phyloP scores from a whole-genome alignment of 2,113 vertebrate species.

The Varanus komodoensis region DNA sequence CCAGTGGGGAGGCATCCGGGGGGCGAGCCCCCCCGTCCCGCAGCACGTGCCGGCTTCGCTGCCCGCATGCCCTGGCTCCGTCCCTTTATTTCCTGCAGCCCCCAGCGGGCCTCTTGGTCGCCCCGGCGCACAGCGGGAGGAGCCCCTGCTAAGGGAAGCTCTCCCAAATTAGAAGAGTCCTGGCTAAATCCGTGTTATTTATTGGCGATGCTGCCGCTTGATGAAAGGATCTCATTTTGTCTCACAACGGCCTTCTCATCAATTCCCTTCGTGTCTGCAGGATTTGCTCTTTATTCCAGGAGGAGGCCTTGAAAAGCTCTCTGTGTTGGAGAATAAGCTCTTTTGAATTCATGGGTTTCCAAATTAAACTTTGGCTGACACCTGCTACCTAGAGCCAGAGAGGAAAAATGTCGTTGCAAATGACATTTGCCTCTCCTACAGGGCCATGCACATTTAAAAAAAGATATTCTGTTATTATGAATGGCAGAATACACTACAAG shows the following conservation, averaged over 20 bases:
- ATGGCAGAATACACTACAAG: not conserved
- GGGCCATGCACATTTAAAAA: fast-evolving
- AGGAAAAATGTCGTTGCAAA: constrained; percentile 8
- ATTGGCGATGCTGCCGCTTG: constrained; percentile 42
- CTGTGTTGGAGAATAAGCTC: constrained; percentile 62
- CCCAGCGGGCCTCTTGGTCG: no score
- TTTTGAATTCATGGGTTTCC: constrained; percentile 69
- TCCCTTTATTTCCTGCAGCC: not conserved
- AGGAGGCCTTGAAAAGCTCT: constrained; percentile 58
- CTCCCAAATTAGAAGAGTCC: not conserved
- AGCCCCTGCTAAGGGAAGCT: not conserved
- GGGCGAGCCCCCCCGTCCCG: no score
- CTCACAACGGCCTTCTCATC: constrained; percentile 45
- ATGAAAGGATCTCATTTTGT: constrained; percentile 22
- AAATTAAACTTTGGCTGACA: constrained; percentile 72
- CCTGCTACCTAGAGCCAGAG: constrained; percentile 62
- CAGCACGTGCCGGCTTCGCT: no score
- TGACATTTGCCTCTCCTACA: not conserved
- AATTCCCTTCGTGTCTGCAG: constrained; percentile 56
- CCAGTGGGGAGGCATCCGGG: no score
- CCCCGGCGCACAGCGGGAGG: not conserved
- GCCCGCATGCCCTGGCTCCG: no score
- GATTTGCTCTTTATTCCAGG: constrained; percentile 62
- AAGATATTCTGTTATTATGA: not conserved
- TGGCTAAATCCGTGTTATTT: constrained; percentile 29